These are phyloP conservation scores for Athene cunicularia DNA, from an alignment of 2,113 vertebrate species.

Conservation along the genomic window DNA sequence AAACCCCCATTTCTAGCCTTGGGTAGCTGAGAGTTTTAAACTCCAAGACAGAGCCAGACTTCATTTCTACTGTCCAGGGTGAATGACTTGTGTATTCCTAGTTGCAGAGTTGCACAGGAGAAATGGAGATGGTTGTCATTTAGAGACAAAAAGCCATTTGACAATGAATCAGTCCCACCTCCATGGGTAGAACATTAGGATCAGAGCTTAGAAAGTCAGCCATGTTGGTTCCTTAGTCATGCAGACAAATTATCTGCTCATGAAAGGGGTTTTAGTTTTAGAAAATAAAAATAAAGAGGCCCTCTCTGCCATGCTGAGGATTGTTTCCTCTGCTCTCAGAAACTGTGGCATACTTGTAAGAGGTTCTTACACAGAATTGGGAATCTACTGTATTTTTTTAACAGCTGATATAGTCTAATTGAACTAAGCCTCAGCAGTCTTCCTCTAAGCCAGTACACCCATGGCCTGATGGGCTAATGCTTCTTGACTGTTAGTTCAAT, in stretches of 20 bases:
- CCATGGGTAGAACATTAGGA: rapidly evolving
- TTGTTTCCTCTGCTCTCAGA: neutral
- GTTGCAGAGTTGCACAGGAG: rapidly evolving
- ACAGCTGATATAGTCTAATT: neutral
- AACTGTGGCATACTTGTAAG: neutral
- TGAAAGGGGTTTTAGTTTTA: neutral
- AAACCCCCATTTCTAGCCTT: neutral
- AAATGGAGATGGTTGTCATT: neutral
- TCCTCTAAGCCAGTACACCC: neutral
- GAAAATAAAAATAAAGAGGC: neutral
- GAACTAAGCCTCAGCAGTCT: neutral
- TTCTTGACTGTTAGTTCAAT: neutral
- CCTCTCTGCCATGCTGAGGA: neutral
- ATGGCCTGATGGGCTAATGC: neutral
- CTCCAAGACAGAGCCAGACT: neutral
- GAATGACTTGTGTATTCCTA: neutral
- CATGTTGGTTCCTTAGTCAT: neutral
- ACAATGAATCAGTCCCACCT: neutral
- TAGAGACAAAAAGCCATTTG: rapidly evolving
- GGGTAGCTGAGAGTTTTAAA: neutral
- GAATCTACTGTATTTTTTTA: neutral
- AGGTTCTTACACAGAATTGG: neutral
- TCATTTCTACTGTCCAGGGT: neutral
- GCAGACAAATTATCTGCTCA: neutral
- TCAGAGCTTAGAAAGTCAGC: neutral